Evolutionary conservation across 2,113 vertebrate genomes (phyloP).

Genomic region (Nyctereutes procyonoides): DNA sequence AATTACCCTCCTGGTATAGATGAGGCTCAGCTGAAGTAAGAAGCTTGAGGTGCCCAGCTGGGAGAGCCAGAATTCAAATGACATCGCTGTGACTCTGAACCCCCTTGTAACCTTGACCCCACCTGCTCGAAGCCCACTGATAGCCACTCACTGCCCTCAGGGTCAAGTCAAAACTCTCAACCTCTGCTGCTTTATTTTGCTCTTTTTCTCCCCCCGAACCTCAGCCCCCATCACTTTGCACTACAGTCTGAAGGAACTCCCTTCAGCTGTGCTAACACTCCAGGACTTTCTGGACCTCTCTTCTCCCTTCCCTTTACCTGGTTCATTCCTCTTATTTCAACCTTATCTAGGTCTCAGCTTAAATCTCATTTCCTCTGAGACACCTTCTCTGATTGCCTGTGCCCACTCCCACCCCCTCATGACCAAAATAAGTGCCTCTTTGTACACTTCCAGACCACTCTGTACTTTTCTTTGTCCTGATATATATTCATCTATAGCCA

Average conservation of each 20-base stretch:
- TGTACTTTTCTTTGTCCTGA: not conserved
- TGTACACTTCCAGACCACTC: not conserved
- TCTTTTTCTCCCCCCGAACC: not conserved
- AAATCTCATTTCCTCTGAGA: not conserved
- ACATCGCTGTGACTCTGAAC: not conserved
- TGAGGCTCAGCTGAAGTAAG: not conserved
- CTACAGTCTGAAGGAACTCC: not conserved
- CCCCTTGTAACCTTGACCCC: not conserved
- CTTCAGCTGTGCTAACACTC: not conserved
- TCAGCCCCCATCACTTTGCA: not conserved
- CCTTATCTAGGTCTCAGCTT: not conserved
- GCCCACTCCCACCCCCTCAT: no score
- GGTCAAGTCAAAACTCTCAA: not conserved
- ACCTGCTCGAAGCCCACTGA: not conserved
- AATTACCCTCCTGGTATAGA: not conserved
- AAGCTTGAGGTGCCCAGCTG: not conserved
- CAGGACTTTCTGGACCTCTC: not conserved
- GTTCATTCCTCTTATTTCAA: not conserved
- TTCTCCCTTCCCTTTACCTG: not conserved
- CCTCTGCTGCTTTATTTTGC: not conserved
- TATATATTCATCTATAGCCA: not conserved
- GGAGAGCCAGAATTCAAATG: slow-evolving; percentile 44
- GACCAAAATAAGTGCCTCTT: not conserved
- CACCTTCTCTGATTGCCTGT: not conserved
- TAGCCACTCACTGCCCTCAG: not conserved